Conservation (phyloP, 2,113 vertebrate genomes). For the Vicugna pacos region DNA sequence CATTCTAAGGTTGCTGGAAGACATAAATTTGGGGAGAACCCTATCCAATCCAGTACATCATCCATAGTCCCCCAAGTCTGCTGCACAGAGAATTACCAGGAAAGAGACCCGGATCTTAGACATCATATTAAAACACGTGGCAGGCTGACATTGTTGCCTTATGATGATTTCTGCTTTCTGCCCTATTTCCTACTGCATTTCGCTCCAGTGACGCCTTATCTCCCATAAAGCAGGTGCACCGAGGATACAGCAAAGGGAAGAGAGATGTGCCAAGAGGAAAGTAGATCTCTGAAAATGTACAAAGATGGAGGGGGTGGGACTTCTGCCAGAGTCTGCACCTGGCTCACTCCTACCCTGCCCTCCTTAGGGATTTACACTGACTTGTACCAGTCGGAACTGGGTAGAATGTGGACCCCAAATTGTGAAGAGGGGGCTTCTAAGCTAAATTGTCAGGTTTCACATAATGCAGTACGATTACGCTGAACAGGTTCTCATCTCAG, state of each 20-base stretch:
- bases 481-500: background rate
- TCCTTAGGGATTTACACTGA: background rate
- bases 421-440: background rate
- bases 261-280: background rate
- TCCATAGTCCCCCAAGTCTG: background rate
- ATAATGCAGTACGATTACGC: background rate
- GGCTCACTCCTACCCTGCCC: no score
- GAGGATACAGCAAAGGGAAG: background rate
- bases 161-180: background rate
- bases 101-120: background rate
- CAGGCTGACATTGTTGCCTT: no score
- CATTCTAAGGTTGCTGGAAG: background rate
- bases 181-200: rapidly evolving
- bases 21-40: background rate
- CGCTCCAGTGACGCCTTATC: background rate
- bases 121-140: background rate
- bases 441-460: background rate
- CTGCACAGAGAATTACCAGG: background rate
- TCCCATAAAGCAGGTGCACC: rapidly evolving
- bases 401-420: background rate
- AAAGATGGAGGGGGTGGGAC: rapidly evolving
- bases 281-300: background rate
- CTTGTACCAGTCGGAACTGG: no score
- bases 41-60: background rate
- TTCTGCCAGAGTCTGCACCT: background rate